phyloP scores from a whole-genome alignment of 1,140 invertebrate species.

The Danaus melanippus region DNA sequence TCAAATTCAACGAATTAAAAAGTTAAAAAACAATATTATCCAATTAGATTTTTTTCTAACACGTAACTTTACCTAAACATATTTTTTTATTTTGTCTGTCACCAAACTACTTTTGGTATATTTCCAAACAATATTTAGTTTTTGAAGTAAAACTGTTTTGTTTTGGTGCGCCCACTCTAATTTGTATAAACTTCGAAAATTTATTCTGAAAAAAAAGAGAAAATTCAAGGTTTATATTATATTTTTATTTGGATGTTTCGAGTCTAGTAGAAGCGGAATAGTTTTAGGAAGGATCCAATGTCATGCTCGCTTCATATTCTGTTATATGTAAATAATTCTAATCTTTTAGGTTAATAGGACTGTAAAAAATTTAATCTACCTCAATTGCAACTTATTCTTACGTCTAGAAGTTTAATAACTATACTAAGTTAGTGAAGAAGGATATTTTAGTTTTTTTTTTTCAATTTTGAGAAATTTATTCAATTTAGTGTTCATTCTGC shows the following conservation, averaged over 20 bases:
- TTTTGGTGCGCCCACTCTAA: too few relatives aligned
- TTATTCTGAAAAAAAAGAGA: too few relatives aligned
- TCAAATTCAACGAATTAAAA: too few relatives aligned
- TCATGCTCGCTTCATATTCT: constrained; percentile 57
- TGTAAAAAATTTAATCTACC: constrained; percentile 72
- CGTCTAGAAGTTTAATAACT: constrained; percentile 60
- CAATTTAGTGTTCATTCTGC: constrained; percentile 34
- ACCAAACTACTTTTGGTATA: too few relatives aligned
- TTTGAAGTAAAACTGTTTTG: too few relatives aligned
- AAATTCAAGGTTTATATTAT: too few relatives aligned
- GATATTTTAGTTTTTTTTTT: constrained; percentile 46
- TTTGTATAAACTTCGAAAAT: too few relatives aligned
- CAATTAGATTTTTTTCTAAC: too few relatives aligned
- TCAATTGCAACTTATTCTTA: constrained; percentile 68
- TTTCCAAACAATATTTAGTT: too few relatives aligned
- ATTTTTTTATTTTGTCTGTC: too few relatives aligned
- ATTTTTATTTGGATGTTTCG: constrained; percentile 29
- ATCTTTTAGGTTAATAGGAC: constrained; percentile 69
- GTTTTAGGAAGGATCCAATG: constrained; percentile 43
- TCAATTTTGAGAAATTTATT: constrained; percentile 48
- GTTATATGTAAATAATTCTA: constrained; percentile 66
- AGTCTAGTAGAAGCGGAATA: constrained; percentile 37
- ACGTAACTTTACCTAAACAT: too few relatives aligned
- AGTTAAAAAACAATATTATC: too few relatives aligned
- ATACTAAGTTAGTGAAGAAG: constrained; percentile 63